Conservation (phyloP, 2,797 vertebrate genomes). For the Notoglanidium macrostoma region DNA sequence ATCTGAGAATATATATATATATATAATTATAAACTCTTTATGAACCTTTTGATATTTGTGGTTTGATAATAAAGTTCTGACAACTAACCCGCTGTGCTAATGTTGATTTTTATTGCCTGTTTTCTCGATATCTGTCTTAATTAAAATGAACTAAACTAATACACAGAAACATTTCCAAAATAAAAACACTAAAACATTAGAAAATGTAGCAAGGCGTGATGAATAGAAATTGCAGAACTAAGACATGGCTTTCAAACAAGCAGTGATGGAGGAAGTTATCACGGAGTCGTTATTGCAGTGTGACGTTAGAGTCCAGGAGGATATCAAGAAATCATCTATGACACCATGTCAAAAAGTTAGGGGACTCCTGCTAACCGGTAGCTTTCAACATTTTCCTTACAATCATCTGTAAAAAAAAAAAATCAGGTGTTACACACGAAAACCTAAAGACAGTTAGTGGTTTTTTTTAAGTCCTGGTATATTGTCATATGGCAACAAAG, state of each 20-base stretch:
- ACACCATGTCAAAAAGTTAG: background rate
- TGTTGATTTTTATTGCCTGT: constrained; percentile 26
- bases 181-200: too few species aligned
- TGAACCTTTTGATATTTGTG: background rate
- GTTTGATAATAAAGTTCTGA: constrained; percentile 27
- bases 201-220: background rate
- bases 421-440: background rate
- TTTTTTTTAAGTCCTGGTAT: background rate
- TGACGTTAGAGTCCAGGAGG: background rate
- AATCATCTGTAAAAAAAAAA: background rate
- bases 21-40: too few species aligned
- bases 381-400: background rate
- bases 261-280: background rate
- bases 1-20: background rate
- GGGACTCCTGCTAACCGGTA: background rate
- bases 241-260: background rate
- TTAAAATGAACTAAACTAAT: background rate
- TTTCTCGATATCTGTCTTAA: too few species aligned
- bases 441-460: background rate
- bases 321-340: background rate
- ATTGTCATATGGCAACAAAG: background rate
- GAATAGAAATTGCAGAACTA: background rate
- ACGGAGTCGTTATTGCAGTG: background rate
- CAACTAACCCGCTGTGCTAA: background rate
- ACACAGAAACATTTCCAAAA: too few species aligned